phyloP scores from a whole-genome alignment of 2,113 vertebrate genomes.

The Sylvietta virens region DNA sequence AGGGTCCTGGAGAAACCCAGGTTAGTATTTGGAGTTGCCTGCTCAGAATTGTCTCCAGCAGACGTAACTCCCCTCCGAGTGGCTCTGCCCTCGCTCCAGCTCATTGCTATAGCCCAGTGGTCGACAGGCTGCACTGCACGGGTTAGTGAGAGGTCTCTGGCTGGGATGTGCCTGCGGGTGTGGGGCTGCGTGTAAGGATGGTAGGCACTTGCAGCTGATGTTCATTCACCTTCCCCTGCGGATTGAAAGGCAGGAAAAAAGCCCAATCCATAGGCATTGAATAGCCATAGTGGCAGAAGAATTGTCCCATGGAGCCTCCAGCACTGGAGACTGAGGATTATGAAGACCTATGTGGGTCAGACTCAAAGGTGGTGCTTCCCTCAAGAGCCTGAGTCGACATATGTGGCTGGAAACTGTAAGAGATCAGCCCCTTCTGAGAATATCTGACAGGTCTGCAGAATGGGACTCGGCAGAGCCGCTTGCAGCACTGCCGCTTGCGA shows the following conservation, averaged over 20 bases:
- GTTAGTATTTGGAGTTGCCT: not conserved
- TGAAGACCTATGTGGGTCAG: not conserved
- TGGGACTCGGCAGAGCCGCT: not conserved
- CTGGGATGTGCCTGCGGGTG: not conserved
- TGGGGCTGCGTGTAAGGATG: no score
- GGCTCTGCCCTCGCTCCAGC: not conserved
- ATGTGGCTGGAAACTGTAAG: not conserved
- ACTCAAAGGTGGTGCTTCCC: not conserved
- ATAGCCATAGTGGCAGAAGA: not conserved
- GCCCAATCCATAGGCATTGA: fast-evolving
- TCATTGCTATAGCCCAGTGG: conserved; percentile 7
- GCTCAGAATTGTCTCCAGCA: not conserved
- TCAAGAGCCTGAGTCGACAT: not conserved
- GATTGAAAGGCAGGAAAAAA: not conserved
- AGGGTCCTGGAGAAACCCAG: not conserved
- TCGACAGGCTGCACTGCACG: not conserved
- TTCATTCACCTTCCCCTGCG: not conserved
- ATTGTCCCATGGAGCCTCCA: not conserved
- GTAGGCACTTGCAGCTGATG: not conserved
- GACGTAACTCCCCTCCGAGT: not conserved
- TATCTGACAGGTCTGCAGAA: not conserved
- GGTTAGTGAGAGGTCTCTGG: not conserved
- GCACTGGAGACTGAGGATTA: fast-evolving
- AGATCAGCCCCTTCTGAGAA: not conserved
- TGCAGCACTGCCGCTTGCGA: not conserved